These are phyloP conservation scores for Neoarius graeffei DNA, from an alignment of 2,113 vertebrate species.

Conservation along the genomic window DNA sequence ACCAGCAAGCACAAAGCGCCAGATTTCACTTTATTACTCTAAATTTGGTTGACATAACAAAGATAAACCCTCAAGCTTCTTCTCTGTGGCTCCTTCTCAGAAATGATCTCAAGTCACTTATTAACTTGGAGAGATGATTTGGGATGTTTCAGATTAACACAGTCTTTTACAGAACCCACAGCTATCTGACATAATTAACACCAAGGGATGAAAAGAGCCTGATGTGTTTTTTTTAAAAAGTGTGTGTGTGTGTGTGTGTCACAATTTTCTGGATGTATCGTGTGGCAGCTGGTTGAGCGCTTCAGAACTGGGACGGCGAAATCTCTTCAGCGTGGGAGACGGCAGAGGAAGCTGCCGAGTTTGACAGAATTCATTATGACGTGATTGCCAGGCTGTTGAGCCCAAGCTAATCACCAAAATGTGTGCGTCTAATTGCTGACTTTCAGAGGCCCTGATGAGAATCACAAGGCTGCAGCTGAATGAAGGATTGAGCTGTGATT, in stretches of 20 bases:
- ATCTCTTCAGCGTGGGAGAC: conserved; percentile 40
- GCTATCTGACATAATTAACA: conserved; percentile 18
- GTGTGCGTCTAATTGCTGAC: conserved; percentile 55
- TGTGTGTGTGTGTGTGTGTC: neutral
- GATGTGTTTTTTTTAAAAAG: neutral
- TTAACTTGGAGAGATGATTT: neutral
- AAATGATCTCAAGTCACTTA: neutral
- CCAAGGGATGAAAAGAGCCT: conserved; percentile 19
- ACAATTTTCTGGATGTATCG: neutral
- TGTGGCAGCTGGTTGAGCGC: neutral
- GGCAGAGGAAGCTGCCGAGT: conserved; percentile 25
- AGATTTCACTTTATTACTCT: neutral
- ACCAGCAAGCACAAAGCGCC: neutral
- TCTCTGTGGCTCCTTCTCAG: neutral
- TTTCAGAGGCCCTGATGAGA: conserved; percentile 50
- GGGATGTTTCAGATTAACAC: neutral
- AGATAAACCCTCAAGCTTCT: neutral
- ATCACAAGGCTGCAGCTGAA: conserved; percentile 15
- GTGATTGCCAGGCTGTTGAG: conserved; percentile 50
- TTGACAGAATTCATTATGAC: conserved; percentile 55
- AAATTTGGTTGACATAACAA: neutral
- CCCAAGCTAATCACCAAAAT: conserved; percentile 49
- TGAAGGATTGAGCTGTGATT: conserved; percentile 47
- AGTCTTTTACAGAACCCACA: neutral
- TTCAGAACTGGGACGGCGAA: neutral